Evolutionary conservation across 2,113 vertebrate species (phyloP).

Genomic region (Helogale parvula): DNA sequence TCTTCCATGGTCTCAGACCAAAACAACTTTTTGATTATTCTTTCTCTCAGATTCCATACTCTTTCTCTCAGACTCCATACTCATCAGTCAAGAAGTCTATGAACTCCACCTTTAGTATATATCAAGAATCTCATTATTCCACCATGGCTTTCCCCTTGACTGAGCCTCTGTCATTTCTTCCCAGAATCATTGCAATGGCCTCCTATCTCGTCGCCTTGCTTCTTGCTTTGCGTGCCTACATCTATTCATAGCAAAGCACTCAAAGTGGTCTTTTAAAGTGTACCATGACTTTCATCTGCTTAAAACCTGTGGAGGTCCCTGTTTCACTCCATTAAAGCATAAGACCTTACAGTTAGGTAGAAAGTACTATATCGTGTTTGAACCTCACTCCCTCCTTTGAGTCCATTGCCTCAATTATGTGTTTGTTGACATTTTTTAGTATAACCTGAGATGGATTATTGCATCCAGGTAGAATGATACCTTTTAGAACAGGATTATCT

Average conservation of each 20-base stretch:
- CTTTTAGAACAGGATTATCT: not conserved
- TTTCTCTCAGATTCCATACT: not conserved
- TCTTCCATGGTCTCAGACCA: not conserved
- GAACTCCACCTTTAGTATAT: not conserved
- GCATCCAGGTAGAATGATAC: not conserved
- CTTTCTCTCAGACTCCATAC: not conserved
- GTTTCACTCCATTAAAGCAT: not conserved
- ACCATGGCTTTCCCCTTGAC: not conserved
- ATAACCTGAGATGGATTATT: not conserved
- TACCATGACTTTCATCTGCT: not conserved
- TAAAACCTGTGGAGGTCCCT: not conserved
- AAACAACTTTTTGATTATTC: not conserved
- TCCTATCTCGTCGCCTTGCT: not conserved
- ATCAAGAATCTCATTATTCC: not conserved
- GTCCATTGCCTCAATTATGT: not conserved
- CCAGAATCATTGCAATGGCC: not conserved
- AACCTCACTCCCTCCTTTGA: not conserved
- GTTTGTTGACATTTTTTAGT: not conserved
- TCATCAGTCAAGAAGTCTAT: not conserved
- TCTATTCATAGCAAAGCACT: not conserved
- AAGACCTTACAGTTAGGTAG: not conserved
- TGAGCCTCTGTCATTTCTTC: not conserved
- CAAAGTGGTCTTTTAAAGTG: not conserved
- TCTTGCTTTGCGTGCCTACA: not conserved
- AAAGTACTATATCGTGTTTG: not conserved